Base-by-base conservation (phyloP, 2,797 vertebrate species). In the Epinephelus malabaricus region DNA sequence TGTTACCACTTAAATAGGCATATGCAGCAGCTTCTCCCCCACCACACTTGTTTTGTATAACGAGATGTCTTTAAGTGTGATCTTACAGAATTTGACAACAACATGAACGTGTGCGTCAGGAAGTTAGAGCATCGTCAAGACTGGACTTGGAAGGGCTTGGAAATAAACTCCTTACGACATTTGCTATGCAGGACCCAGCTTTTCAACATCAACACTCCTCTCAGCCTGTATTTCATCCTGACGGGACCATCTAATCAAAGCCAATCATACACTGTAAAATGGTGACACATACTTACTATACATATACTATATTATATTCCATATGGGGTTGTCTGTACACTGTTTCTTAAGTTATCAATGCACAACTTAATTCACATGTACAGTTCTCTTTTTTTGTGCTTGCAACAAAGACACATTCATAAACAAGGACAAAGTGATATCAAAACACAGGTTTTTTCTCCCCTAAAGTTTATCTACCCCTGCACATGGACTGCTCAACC, bases 31-130 rank as follows among this genome's bases (percentile, higher is more conserved):
- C 50, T 34, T 69, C 14, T 60, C 27, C 19, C 61, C n/a, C 25
- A 59, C 3, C 10, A 50, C 21, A 51, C n/a, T 2, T 2, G 27
- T 14, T 63, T 25, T 64, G 43, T 25, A 66, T 73, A 11, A 45
- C 53, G 14, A 11, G 23, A 76, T 30, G 2, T 25, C 40, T 74
- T 63, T 25, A 63, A 80, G 64, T 5, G 6, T 38, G 60, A 71
- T 62, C 21, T 50, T 18, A 4, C 7, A 60, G 23, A 72, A 4
- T 55, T 56, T n/a, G 13, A 76, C 61, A 72, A 59, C 60, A 5
- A 12, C 25, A 46, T 21, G 30, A 34, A 6, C 6, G 7, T 34
- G 6, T 34, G 34, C 1, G 2, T 6, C 7, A 34, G 34, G 34
- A 34, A 34, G 34, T 34, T 34, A 19, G 2, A 56, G 27, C 15